Conservation (phyloP, 1,140 invertebrate genomes). For the Hylaeus anthracinus region DNA sequence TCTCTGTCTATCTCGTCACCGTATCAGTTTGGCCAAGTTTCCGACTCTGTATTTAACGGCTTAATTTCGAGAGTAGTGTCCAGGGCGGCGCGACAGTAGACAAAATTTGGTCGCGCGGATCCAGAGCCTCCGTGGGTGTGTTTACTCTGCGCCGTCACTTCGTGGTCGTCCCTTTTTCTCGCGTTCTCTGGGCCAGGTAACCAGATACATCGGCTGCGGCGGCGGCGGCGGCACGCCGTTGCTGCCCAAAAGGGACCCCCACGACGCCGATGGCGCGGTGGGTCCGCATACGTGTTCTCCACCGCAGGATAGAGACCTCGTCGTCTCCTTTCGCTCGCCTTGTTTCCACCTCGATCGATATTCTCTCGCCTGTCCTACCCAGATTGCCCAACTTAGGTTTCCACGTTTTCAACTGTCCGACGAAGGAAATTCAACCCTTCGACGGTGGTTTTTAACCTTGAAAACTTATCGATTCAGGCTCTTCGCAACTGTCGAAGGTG, state of each 20-base stretch:
- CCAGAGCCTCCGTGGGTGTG: conserved; percentile 32
- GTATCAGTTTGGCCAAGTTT: not conserved
- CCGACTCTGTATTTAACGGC: conserved; percentile 3
- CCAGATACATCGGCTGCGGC: conserved; percentile 70
- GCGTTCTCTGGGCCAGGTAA: conserved; percentile 65
- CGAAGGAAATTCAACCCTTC: too few relatives aligned
- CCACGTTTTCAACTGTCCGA: not conserved
- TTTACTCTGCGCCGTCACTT: conserved; percentile 55
- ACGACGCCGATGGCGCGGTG: conserved; percentile 56
- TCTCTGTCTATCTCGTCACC: not conserved
- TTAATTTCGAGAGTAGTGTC: conserved; percentile 24
- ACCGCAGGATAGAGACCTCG: conserved; percentile 53
- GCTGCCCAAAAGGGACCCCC: conserved; percentile 61
- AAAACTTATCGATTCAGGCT: too few relatives aligned
- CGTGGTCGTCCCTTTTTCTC: conserved; percentile 54
- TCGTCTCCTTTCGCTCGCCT: conserved; percentile 38
- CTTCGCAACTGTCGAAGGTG: too few relatives aligned
- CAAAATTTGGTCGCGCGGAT: conserved; percentile 59
- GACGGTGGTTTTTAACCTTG: too few relatives aligned
- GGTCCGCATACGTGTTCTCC: conserved; percentile 52
- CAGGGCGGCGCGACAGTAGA: conserved; percentile 25
- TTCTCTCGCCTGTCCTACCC: conserved; percentile 44
- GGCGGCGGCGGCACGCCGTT: conserved; percentile 64
- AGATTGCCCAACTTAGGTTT: not conserved
- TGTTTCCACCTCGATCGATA: conserved; percentile 56